Conservation (phyloP, 1,140 invertebrate species). For the Listronotus bonariensis region DNA sequence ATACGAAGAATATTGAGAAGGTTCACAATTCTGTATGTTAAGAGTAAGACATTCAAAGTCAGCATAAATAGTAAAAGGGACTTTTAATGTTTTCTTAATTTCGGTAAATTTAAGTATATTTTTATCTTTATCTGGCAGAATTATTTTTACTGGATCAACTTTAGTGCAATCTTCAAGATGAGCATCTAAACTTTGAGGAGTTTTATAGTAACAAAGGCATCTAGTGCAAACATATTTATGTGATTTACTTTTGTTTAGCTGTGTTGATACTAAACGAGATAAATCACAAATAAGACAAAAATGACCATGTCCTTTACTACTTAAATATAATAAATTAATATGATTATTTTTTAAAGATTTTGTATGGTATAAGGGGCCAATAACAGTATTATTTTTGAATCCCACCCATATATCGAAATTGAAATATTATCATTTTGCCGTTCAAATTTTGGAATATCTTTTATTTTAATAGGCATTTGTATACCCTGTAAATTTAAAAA, state of each 20-base stretch:
- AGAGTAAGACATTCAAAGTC: conserved; percentile 48
- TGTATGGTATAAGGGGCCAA: too few relatives aligned
- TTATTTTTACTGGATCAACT: conserved; percentile 19
- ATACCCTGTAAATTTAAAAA: too few relatives aligned
- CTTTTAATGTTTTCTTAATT: conserved; percentile 37
- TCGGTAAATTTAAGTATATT: conserved; percentile 46
- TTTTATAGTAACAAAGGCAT: conserved; percentile 48
- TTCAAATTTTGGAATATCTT: too few relatives aligned
- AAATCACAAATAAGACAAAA: too few relatives aligned
- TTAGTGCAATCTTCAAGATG: conserved; percentile 39
- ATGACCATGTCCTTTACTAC: too few relatives aligned
- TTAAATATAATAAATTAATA: too few relatives aligned
- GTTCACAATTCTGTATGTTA: conserved; percentile 22
- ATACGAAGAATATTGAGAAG: conserved; percentile 11
- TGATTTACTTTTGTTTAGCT: conserved; percentile 42
- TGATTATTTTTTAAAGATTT: too few relatives aligned
- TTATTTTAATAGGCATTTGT: too few relatives aligned
- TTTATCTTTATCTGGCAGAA: conserved; percentile 26
- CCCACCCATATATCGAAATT: too few relatives aligned
- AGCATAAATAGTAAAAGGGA: conserved; percentile 50
- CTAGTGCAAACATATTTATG: conserved; percentile 48
- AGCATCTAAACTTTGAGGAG: conserved; percentile 36
- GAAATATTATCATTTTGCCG: too few relatives aligned
- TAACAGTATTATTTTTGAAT: too few relatives aligned
- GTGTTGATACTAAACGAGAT: conserved; percentile 40